Conservation (phyloP, 2,113 vertebrate species). For the Poeciliopsis retropinna region DNA sequence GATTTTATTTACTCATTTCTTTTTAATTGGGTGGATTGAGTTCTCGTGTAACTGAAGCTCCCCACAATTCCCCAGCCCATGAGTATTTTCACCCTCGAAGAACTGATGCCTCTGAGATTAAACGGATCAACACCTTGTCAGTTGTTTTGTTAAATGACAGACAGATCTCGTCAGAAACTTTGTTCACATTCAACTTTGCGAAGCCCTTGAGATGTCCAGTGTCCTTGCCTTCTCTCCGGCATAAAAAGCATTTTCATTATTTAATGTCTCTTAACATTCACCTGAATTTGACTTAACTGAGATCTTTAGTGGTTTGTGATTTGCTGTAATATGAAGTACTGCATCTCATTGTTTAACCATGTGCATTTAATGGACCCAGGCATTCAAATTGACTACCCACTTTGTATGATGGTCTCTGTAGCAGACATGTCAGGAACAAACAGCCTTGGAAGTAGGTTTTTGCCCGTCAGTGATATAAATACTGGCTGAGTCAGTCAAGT, state of each 20-base stretch:
- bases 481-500: constrained; percentile 48
- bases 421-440: constrained; percentile 57
- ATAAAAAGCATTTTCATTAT: not conserved
- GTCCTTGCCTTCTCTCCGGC: not conserved
- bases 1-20: constrained; percentile 83
- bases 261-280: not conserved
- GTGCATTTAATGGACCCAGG: not conserved
- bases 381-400: constrained; percentile 7
- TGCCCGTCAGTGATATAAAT: constrained; percentile 33
- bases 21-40: constrained; percentile 80
- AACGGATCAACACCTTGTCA: constrained; percentile 42
- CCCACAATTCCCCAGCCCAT: constrained; percentile 62
- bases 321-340: not conserved
- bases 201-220: not conserved
- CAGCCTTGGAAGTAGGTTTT: constrained; percentile 39
- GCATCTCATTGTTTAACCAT: not conserved
- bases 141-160: constrained; percentile 37
- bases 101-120: constrained; percentile 45
- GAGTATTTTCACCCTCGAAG: constrained; percentile 51
- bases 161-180: constrained; percentile 23
- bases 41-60: constrained; percentile 75
- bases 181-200: not conserved
- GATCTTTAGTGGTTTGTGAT: not conserved
- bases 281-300: not conserved
- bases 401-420: constrained; percentile 31